Conservation (phyloP, 53 echinoderm and acorn worm genomes). For the Henricia sp. region DNA sequence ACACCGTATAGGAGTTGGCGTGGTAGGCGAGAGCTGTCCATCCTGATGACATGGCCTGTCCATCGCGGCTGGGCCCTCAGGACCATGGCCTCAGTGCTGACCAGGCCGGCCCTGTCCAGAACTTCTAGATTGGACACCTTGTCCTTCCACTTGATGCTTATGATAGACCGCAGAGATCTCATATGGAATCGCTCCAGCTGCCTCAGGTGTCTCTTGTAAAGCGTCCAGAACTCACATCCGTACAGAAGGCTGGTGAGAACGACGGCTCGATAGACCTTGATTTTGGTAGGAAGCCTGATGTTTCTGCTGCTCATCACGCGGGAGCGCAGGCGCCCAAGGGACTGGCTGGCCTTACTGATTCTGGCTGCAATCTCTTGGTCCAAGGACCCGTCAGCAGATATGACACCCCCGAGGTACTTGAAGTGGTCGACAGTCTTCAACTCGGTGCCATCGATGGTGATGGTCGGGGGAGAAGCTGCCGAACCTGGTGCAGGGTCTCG, state of each 20-base stretch:
- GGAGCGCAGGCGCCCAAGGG: background rate
- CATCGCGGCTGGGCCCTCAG: background rate
- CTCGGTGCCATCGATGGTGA: constrained; percentile 31
- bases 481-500: background rate
- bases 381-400: constrained; percentile 31
- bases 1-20: too few relatives aligned
- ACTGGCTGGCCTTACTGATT: background rate
- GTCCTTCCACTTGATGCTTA: background rate
- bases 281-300: background rate
- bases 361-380: constrained; percentile 18
- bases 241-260: background rate
- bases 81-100: background rate
- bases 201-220: background rate
- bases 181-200: background rate
- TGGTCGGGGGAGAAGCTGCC: background rate
- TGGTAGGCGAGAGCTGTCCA: too few relatives aligned
- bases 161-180: background rate
- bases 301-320: background rate
- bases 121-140: background rate
- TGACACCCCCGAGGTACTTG: constrained; percentile 59
- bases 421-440: constrained; percentile 27
- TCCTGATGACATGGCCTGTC: background rate
- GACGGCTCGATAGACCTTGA: background rate
- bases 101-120: background rate
- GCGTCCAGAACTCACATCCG: background rate